phyloP scores from a whole-genome alignment of 2,797 vertebrate genomes.

The Halcyon chelicuti region DNA sequence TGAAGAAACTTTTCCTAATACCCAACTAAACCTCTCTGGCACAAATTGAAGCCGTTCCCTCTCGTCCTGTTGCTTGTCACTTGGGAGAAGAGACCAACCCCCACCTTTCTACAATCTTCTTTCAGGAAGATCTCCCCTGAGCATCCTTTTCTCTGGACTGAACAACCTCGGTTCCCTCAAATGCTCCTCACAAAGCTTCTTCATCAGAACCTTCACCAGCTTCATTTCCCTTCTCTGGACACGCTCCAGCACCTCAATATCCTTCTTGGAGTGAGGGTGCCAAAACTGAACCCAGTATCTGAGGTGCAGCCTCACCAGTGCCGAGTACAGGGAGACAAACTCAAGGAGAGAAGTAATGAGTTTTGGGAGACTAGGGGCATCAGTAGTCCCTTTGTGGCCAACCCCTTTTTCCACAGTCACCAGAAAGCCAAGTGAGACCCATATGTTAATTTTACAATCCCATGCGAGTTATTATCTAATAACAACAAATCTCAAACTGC shows the following conservation, averaged over 20 bases:
- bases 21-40: neutral
- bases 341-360: neutral
- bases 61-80: neutral
- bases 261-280: too few relatives aligned
- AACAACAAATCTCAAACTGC: neutral
- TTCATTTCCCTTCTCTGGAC: too few relatives aligned
- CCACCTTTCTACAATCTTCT: neutral
- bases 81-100: neutral
- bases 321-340: neutral
- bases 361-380: neutral
- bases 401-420: neutral
- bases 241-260: too few relatives aligned
- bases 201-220: neutral
- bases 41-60: neutral
- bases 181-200: neutral
- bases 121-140: neutral
- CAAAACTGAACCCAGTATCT: too few relatives aligned
- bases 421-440: neutral
- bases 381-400: neutral
- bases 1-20: neutral
- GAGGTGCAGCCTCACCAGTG: neutral
- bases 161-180: neutral
- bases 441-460: neutral
- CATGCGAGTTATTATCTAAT: neutral
- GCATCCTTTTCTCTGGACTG: neutral